phyloP scores from a whole-genome alignment of 2,113 vertebrate genomes.

The Motacilla alba region DNA sequence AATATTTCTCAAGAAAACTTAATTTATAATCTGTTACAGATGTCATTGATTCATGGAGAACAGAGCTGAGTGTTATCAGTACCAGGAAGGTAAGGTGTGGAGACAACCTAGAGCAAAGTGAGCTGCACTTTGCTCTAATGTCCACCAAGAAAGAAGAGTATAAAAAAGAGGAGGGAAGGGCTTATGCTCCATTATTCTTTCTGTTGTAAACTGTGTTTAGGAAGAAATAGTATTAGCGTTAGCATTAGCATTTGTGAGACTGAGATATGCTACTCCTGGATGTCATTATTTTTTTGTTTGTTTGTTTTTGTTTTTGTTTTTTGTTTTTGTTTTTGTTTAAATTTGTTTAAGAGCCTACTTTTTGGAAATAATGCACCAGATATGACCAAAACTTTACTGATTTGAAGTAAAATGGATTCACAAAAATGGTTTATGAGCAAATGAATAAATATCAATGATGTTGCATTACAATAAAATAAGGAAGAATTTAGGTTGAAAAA shows the following conservation, averaged over 20 bases:
- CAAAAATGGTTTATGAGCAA: not conserved
- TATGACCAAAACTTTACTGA: not conserved
- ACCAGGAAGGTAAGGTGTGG: not conserved
- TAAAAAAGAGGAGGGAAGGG: not conserved
- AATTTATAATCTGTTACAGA: not conserved
- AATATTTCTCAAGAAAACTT: not conserved
- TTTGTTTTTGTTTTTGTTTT: too few species aligned
- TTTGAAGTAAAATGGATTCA: not conserved
- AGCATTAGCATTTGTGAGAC: not conserved
- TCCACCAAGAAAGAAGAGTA: not conserved
- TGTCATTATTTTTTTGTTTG: too few species aligned
- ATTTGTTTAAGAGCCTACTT: not conserved
- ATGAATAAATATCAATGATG: not conserved
- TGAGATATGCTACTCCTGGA: not conserved
- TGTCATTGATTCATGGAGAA: not conserved
- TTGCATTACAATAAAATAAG: not conserved
- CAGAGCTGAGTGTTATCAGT: not conserved
- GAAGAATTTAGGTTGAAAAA: not conserved
- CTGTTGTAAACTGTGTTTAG: not conserved
- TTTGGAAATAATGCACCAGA: not conserved
- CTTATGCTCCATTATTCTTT: not conserved
- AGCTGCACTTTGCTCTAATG: not conserved
- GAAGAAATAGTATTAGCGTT: not conserved
- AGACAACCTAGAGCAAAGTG: not conserved
- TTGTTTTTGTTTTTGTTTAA: not conserved